Evolutionary conservation across 2,113 vertebrate species (phyloP).

Genomic region (Regulus satrapa): DNA sequence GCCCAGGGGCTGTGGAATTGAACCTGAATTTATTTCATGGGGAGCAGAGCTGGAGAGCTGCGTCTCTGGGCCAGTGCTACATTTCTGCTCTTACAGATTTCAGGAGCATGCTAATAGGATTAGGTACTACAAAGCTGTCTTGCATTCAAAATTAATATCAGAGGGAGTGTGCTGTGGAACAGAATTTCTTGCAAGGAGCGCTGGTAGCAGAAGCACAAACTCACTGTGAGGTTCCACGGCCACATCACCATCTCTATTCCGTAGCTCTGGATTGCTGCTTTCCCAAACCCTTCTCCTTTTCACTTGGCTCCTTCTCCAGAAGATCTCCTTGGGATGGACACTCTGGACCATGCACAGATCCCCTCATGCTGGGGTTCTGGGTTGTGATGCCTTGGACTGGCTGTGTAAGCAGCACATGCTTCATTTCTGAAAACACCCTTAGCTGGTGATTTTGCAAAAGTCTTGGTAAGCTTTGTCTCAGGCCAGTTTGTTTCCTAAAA

Average conservation of each 20-base stretch:
- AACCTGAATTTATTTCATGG: neutral
- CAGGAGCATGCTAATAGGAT: conserved; percentile 32
- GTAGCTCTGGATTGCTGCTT: accelerated
- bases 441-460: neutral
- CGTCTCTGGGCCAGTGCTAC: neutral
- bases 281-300: neutral
- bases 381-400: neutral
- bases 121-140: conserved; percentile 13
- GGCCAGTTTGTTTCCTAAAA: neutral
- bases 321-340: neutral
- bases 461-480: neutral
- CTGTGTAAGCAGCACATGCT: accelerated
- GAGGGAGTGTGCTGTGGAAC: neutral
- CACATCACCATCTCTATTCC: neutral
- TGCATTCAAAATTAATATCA: neutral
- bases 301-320: neutral
- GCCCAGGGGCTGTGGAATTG: neutral
- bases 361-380: accelerated
- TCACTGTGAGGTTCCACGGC: neutral
- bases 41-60: neutral
- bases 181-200: neutral
- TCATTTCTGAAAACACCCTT: neutral
- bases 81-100: conserved; percentile 24
- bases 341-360: neutral
- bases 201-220: neutral